These are phyloP conservation scores for Corvus moneduloides DNA, from an alignment of 2,113 vertebrate species.

Conservation along the genomic window DNA sequence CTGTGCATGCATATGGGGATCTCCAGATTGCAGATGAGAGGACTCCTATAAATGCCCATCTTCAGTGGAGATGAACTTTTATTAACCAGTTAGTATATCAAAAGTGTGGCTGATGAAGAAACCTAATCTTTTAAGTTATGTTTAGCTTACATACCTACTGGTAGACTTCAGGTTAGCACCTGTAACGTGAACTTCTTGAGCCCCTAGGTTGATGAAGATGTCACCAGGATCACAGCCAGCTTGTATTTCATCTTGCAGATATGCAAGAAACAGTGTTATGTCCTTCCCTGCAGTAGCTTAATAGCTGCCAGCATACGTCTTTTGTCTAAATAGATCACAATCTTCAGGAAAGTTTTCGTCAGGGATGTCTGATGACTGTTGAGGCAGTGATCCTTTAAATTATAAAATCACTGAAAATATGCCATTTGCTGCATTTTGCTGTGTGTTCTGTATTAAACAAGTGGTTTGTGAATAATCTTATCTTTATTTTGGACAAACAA, in stretches of 20 bases:
- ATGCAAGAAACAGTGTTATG: background rate
- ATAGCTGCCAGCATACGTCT: background rate
- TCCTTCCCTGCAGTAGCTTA: background rate
- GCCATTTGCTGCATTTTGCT: background rate
- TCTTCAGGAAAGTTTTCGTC: background rate
- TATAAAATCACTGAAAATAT: background rate
- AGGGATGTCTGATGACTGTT: background rate
- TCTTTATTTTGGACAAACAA: background rate
- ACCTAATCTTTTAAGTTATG: background rate
- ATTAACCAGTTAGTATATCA: background rate
- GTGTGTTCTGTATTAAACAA: background rate
- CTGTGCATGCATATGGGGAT: fast-evolving
- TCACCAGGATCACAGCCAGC: background rate
- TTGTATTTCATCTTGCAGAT: background rate
- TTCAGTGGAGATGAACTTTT: background rate
- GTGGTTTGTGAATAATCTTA: background rate
- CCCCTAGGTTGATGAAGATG: background rate
- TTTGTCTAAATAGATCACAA: background rate
- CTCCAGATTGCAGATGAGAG: background rate
- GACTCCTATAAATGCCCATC: background rate
- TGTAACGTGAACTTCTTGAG: background rate
- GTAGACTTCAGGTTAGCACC: background rate
- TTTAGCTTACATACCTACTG: background rate
- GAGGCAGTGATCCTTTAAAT: background rate
- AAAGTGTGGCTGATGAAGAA: background rate